Conservation (phyloP, 1,140 invertebrate genomes). For the Parasteatoda tepidariorum region DNA sequence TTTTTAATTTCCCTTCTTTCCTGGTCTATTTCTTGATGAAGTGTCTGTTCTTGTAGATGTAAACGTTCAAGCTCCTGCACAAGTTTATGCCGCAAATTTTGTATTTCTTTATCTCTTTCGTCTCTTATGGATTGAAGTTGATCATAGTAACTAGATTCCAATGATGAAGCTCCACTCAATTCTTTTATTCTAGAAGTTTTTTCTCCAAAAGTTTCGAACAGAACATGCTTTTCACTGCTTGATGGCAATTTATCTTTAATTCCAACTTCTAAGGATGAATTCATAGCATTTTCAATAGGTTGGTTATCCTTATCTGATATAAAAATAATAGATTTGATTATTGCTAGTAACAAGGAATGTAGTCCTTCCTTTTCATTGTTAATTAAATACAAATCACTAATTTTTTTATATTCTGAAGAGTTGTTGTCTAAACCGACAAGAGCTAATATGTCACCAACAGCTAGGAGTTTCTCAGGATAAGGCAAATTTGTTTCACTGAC, state of each 20-base stretch:
- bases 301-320: background rate
- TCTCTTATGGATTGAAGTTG: slow-evolving; percentile 7
- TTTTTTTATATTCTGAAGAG: slow-evolving; percentile 16
- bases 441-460: slow-evolving; percentile 30
- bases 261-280: background rate
- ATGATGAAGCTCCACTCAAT: background rate
- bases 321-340: slow-evolving; percentile 27
- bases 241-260: background rate
- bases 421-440: slow-evolving; percentile 28
- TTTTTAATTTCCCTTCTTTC: background rate
- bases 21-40: slow-evolving; percentile 13
- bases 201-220: background rate
- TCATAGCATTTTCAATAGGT: background rate
- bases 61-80: slow-evolving; percentile 34
- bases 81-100: slow-evolving; percentile 18
- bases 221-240: background rate
- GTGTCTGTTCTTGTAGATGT: slow-evolving; percentile 9
- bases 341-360: slow-evolving; percentile 37
- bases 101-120: slow-evolving; percentile 29
- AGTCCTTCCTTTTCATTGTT: background rate
- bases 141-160: slow-evolving; percentile 19
- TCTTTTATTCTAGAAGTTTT: background rate
- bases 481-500: slow-evolving; percentile 25
- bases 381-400: slow-evolving; percentile 1
- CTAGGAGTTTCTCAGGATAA: slow-evolving; percentile 36